Base-by-base conservation (phyloP, 2,113 vertebrate species). In the Catharus bicknelli region DNA sequence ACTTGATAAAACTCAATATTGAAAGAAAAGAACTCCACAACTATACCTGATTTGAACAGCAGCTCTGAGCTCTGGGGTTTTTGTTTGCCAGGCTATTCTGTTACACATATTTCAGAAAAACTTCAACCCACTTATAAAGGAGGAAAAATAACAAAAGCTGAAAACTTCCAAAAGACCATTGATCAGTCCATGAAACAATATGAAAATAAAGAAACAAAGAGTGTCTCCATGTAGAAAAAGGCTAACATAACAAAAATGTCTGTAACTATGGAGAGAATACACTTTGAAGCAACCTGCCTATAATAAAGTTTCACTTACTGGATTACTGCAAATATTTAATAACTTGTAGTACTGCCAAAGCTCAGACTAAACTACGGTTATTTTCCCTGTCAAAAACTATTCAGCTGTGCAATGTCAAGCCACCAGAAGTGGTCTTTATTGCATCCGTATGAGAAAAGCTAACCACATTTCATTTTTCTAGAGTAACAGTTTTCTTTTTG, bases 261-360 rank as follows among this genome's bases (percentile, higher is more conserved):
- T 77, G 85, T 85, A 86, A 70, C 92, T 76, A 73, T 67, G 81
- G 78, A 78, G 69, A 95, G 83, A 93, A 86, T 54, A 83, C 11
- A 59, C 81, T 77, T 89, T 48, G 85, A 91, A 94, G n/a, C 61
- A 89, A 95, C 84, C 91, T 93, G 90, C 74, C 61, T 83, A 69
- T 89, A 94, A 83, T 58, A 86, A 79, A 70, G 74, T 77, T 91
- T 83, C 42, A 57, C 74, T 96, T 96, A 92, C 90, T 94, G 90
- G 78, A 95, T 95, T 96, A 94, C 89, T 80, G 87, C 66, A 94
- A 95, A 93, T 95, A 95, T 90, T 93, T 92, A 95, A 96, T 93
- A 89, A 88, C 67, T 90, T 95, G 78, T 83, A 91, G 34, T 86
- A 68, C 84, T 95, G 95, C 94, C 92, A 95, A 95, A 95, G 55